Evolutionary conservation across 2,113 vertebrate species (phyloP).

Genomic region (Ursus arctos): DNA sequence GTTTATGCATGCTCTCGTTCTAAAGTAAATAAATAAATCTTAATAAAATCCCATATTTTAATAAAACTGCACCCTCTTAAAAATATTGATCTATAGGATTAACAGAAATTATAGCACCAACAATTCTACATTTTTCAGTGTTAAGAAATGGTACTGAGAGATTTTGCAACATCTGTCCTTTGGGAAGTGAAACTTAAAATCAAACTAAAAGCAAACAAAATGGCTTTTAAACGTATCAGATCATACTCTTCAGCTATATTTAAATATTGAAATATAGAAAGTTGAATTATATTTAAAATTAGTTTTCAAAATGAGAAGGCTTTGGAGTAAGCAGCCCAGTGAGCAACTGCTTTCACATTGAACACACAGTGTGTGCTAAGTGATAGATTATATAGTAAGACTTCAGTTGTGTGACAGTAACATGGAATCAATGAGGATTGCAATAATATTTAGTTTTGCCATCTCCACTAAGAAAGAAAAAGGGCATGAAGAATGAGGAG

Average conservation of each 20-base stretch:
- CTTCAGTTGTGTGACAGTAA: not conserved
- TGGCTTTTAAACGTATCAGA: not conserved
- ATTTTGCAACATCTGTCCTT: not conserved
- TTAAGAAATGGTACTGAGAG: not conserved
- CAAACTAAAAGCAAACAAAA: not conserved
- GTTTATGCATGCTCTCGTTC: not conserved
- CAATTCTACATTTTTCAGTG: not conserved
- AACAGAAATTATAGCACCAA: not conserved
- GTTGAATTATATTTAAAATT: constrained; percentile 18
- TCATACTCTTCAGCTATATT: not conserved
- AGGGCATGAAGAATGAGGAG: not conserved
- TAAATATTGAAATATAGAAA: not conserved
- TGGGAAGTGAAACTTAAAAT: not conserved
- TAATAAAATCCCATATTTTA: not conserved
- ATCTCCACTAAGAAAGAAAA: not conserved
- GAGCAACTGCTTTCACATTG: not conserved
- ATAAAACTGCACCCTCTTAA: not conserved
- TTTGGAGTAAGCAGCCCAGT: not conserved
- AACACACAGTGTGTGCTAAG: not conserved
- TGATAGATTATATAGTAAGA: not conserved
- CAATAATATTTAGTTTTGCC: constrained; percentile 15
- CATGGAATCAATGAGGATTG: not conserved
- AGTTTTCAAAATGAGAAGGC: not conserved
- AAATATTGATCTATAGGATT: not conserved
- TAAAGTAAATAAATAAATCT: not conserved